Base-by-base conservation (phyloP, 2,797 vertebrate species). In the Aeoliscus strigatus region DNA sequence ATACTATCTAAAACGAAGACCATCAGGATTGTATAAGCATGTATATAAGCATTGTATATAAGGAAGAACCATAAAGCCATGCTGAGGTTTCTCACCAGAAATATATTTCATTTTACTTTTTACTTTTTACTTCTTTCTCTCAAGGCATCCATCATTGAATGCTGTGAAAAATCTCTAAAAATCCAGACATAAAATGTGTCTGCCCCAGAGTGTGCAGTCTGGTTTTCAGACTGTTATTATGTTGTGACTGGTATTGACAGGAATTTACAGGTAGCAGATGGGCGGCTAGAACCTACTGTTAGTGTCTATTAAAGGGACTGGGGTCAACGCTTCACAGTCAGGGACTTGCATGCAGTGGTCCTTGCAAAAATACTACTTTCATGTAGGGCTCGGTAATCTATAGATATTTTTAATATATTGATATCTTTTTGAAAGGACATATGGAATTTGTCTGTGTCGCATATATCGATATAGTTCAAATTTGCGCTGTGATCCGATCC, bases 201-300 rank as follows among this genome's bases (percentile, higher is more conserved):
- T 47, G 21, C 32, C 0, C 7, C 23, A 0, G 5, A 29, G 35
- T 23, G 38, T 26, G 27, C 33, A 9, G 56, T 40, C 5, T 0
- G 18, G 38, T 30, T 35, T 44, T 33, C 40, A 66, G 23, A 63
- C 65, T 64, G 34, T 68, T 65, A 48, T 75, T 65, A 69, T 12
- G 4, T 27, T n/a, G 33, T 47, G n/a, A n/a, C n/a, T n/a, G n/a
- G n/a, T n/a, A n/a, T 29, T 24, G 39, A 62, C 25, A 51, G 61
- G 54, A 63, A 63, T 68, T 54, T 42, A 57, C 41, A 70, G 62
- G 65, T 58, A 53, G 46, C 72, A 66, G 67, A 51, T 44, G 65
- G 57, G 50, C 23, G 4, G n/a, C 32, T 55, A 39, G 21, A 67
- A 63, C 27, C 75, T 77, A 73, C 69, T 77, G 73, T 51, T 75